Evolutionary conservation across 2,888 invertebrate species (phyloP), one percentile per base, ranked within the genome.

Genomic region (Napeogenes sylphis): DNA sequence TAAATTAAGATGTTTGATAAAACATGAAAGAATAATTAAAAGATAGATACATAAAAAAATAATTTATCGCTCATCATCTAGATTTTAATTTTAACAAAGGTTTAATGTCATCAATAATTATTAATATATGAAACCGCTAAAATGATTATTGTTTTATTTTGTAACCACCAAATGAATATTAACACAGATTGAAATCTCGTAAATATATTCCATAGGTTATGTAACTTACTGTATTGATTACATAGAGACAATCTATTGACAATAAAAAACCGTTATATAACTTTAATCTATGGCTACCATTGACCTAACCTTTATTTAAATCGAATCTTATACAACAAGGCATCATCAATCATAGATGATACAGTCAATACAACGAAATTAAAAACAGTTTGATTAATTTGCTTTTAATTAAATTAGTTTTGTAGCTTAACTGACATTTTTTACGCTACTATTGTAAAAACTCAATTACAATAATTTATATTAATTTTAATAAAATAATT

Each of bases 141-240:
- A 21, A 21, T 21, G 21, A 21, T 21, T 21, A 21, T 21, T 21
- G 21, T 21, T 21, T 21, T 21, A 21, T 21, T 21, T 21, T 21
- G 21, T 21, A 21, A 21, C 21, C 21, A 21, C 1, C 21, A 21
- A 21, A 21, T 21, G 0, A 21, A 21, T 21, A 21, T 21, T 21
- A 21, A 21, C 21, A 21, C 21, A 21, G 21, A 21, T 21, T 21
- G 21, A 21, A 21, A 21, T 21, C 21, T 21, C 21, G 1, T 21
- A 21, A 21, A 21, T 21, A 30, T 12, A 51, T 21, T 10, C 12
- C 30, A 30, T 59, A n/a, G 45, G 54, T 63, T 63, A 32, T 32
- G 55, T 55, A 57, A 63, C 21, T 14, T 60, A 63, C 63, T 64
- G 58, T 53, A 55, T 59, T 58, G 53, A 58, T 64, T 62, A 57